Conservation (phyloP, 64 coral and sea anemone species). For the Catalaphyllia jardinei region DNA sequence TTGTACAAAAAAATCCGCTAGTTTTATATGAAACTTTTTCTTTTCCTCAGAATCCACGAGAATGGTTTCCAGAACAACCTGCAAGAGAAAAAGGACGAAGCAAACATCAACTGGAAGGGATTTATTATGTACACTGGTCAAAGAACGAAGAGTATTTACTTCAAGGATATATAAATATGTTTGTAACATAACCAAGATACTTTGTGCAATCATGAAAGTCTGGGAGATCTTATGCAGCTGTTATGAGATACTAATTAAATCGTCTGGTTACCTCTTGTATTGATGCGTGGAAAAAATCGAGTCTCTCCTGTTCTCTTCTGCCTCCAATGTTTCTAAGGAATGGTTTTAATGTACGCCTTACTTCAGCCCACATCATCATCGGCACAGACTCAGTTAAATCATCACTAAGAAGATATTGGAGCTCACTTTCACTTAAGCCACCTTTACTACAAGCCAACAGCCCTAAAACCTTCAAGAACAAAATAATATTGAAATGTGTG, state of each 20-base stretch:
- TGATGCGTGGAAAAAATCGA: conserved; percentile 89
- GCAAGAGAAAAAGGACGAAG: neutral
- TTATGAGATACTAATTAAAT: too few species aligned
- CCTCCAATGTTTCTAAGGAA: conserved; percentile 66
- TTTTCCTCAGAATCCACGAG: conserved; percentile 43
- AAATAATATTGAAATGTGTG: too few species aligned
- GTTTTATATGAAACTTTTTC: conserved; percentile 43
- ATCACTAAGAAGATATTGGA: conserved; percentile 62
- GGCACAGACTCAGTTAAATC: conserved; percentile 45
- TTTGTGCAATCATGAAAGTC: too few species aligned
- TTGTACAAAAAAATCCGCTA: conserved; percentile 66
- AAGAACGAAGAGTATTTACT: too few species aligned
- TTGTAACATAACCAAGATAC: neutral
- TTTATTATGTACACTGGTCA: too few species aligned
- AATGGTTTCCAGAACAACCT: conserved; percentile 67
- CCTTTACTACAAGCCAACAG: conserved; percentile 55
- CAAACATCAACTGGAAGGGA: neutral
- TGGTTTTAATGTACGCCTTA: conserved; percentile 75
- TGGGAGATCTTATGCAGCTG: too few species aligned
- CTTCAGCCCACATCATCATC: conserved; percentile 80
- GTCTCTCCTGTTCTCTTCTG: conserved; percentile 60
- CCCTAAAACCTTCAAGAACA: conserved; percentile 50
- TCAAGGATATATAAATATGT: too few species aligned
- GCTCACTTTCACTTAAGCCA: conserved; percentile 72
- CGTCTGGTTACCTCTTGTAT: conserved; percentile 54